Percentiles rank a stretch among this genome's conserved stretches.
Evolutionary conservation across 2,797 vertebrate genomes (phyloP).

Genomic region (Enteromius thamalakanensis): DNA sequence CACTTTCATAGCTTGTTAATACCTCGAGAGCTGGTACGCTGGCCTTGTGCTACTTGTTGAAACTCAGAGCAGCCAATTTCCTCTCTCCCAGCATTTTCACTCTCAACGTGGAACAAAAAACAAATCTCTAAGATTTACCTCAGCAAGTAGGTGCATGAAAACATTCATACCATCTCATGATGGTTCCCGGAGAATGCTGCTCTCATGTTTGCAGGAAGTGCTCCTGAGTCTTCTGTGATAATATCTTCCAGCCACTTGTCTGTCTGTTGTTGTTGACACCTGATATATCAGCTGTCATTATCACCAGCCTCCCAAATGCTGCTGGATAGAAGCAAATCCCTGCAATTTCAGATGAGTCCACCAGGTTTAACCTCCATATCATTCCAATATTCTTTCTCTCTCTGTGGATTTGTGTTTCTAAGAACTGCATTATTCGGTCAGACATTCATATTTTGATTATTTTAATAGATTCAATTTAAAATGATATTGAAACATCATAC

Average conservation of each 20-base stretch:
- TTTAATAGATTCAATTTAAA: constrained; percentile 1
- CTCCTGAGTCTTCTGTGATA: constrained; percentile 45
- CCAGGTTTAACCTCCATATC: constrained; percentile 49
- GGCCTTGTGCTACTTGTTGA: constrained; percentile 30
- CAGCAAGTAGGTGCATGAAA: constrained; percentile 21
- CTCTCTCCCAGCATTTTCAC: constrained; percentile 32
- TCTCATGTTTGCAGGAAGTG: constrained; percentile 40
- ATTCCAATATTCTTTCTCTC: constrained; percentile 36
- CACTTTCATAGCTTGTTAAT: constrained; percentile 39
- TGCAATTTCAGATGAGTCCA: constrained; percentile 49
- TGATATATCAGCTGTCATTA: constrained; percentile 55
- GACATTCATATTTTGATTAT: constrained; percentile 1
- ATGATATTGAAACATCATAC: neutral
- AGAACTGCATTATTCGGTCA: neutral
- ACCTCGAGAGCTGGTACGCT: constrained; percentile 20
- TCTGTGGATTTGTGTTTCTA: constrained; percentile 15
- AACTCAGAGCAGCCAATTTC: constrained; percentile 39
- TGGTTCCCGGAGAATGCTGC: constrained; percentile 24
- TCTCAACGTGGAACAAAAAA: constrained; percentile 23
- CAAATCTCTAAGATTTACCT: constrained; percentile 12
- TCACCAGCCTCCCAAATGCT: constrained; percentile 48
- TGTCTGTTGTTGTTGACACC: constrained; percentile 54
- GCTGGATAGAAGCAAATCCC: constrained; percentile 53
- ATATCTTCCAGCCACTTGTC: constrained; percentile 52
- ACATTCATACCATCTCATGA: neutral